Evolutionary conservation across 2,797 vertebrate genomes (phyloP).

Genomic region (Potorous gilbertii): DNA sequence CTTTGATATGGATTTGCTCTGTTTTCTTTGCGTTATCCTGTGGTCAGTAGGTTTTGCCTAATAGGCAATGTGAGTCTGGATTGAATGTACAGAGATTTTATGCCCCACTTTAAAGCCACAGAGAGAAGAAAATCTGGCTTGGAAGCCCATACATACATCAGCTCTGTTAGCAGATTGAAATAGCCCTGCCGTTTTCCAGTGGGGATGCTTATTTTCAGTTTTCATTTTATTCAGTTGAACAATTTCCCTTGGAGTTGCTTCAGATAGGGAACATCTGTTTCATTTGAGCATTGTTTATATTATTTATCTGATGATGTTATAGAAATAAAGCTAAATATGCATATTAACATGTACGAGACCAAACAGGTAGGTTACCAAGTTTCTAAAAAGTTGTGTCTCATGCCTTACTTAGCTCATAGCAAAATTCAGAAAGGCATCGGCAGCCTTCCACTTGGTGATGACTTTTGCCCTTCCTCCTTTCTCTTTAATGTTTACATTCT

Average conservation of each 20-base stretch:
- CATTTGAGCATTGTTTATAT: background rate
- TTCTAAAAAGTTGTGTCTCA: background rate
- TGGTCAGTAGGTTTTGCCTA: conserved; percentile 13
- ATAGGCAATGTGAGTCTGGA: conserved; percentile 8
- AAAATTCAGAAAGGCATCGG: background rate
- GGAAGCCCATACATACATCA: background rate
- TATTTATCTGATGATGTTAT: background rate
- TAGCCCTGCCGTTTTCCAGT: background rate
- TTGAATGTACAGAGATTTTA: background rate
- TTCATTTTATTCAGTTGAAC: background rate
- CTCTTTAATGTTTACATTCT: background rate
- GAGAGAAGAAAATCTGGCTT: conserved; percentile 1
- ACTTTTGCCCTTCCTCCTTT: background rate
- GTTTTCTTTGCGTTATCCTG: conserved; percentile 9
- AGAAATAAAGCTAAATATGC: background rate
- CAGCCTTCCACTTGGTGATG: background rate
- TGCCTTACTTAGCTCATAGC: background rate
- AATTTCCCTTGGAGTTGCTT: conserved; percentile 1
- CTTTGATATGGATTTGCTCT: conserved; percentile 7
- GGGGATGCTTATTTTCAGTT: background rate
- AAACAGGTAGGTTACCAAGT: background rate
- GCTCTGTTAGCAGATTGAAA: background rate
- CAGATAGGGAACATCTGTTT: background rate
- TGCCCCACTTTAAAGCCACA: conserved; percentile 9
- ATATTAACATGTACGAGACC: background rate